Evolutionary conservation across 2,113 vertebrate species (phyloP), one percentile per base, ranked within the genome.

Genomic region (Entelurus aequoreus): DNA sequence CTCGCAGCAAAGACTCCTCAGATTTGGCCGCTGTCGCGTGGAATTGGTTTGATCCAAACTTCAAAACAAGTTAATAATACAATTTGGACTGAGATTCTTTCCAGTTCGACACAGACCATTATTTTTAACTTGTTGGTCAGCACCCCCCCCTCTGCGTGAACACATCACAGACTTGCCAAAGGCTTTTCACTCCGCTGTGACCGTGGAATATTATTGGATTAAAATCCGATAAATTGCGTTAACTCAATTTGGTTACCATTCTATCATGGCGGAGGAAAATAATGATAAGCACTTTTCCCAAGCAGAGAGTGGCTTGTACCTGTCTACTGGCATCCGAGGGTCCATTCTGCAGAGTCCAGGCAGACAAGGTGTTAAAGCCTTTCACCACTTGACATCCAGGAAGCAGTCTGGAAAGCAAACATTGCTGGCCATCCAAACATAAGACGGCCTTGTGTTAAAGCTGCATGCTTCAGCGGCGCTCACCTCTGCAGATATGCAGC

Each of bases 331-430:
- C 94, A 68, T 99, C 96, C 67, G 94, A 63, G 0, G 89, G 84
- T 54, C 96, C 95, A 0, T 96, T 95, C 85, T 98, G 96, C 80
- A 99, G 82, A 42, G 92, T 86, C 97, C 97, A 99, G 58, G 97
- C 95, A 28, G 97, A 98, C 66, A 98, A 82, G 0, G 95, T 98
- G 80, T 99, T 99, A 71, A 99, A 97, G 9, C 90, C 94, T 84
- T 99, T 99, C 47, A 99, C 94, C 58, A 98, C 90, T 1, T 74
- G 88, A 1, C 91, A 89, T 10, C 82, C 88, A 0, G 94, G 95
- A 55, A 96, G 51, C 84, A 98, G 61, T 50, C 88, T 91, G 65
- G 82, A 88, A 0, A 95, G 49, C 36, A 81, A 78, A 80, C 40
- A 77, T 42, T 14, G 19, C 54, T 61, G 42, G 19, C 35, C 6